Evolutionary conservation across 2,113 vertebrate species (phyloP), one percentile per base, ranked within the genome.

Genomic region (Uria lomvia): DNA sequence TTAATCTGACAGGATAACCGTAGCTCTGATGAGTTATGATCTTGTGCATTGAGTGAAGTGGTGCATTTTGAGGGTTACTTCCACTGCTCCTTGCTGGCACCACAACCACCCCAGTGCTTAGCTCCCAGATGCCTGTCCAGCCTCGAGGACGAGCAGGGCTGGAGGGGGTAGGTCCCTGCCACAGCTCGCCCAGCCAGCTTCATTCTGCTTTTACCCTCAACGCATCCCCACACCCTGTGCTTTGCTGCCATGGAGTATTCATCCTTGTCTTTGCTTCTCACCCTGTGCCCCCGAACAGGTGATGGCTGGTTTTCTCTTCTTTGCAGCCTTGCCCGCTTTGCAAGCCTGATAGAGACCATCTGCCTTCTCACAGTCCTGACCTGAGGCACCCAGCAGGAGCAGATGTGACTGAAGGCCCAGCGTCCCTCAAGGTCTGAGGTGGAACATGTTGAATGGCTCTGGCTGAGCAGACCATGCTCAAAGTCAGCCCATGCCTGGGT

Each of bases 401-500:
- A 20, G 71, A 32, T 15, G 21, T 12, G 49, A 23, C 0, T 45
- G 78, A 38, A 73, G 55, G 20, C 16, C 4, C 15, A 9, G 14
- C 16, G 55, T 45, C 40, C 34, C 60, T 42, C 60, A 38, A 0
- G 15, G 42, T 2, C 74, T 12, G 26, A 19, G 20, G 38, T 4
- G 30, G 53, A 49, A 38, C 27, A n/a, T 10, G 23, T 11, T 36
- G 40, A n/a, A 4, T 50, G 42, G 38, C 55, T 58, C 26, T 42
- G 29, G 23, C 12, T 47, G 47, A 81, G 13, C 18, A 62, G 58
- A 49, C 23, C 82, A 36, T 20, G 1, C 17, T 77, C 26, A 22
- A 6, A 4, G 34, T 60, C 52, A 73, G 13, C 21, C 76, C 1
- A 0, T 15, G 32, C 24, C 3, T 5, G 8, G 32, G 19, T 75